phyloP scores from a whole-genome alignment of 2,888 invertebrate genomes.

The Zelleria hepariella region DNA sequence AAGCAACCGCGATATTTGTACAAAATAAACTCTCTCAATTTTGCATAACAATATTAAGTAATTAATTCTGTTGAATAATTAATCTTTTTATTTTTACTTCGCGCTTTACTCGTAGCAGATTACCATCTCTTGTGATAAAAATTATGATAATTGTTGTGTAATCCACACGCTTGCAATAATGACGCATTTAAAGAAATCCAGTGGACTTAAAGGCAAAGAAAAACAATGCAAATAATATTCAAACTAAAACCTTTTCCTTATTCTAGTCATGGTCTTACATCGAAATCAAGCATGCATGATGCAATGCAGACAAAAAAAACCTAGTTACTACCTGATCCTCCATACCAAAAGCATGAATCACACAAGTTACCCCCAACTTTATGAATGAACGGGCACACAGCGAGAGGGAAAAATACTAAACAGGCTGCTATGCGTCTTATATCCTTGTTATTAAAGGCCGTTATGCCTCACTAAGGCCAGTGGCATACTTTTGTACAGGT shows the following conservation, averaged over 20 bases:
- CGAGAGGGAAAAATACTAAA: not conserved
- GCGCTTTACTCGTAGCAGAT: not conserved
- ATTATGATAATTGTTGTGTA: not conserved
- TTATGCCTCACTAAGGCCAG: not conserved
- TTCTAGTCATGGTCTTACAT: not conserved
- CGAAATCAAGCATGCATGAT: not conserved
- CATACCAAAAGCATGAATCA: slow-evolving; percentile 5
- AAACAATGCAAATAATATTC: too few relatives aligned
- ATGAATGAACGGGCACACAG: not conserved
- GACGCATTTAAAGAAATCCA: too few relatives aligned
- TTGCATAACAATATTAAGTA: too few relatives aligned
- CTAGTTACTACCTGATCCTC: not conserved
- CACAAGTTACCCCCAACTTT: slow-evolving; percentile 3
- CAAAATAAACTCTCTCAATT: too few relatives aligned
- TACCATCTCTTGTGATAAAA: not conserved
- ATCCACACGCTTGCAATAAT: too few relatives aligned
- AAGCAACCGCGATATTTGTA: too few relatives aligned
- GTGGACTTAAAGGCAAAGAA: too few relatives aligned
- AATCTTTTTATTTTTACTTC: not conserved
- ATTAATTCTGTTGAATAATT: not conserved
- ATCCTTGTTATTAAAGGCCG: not conserved
- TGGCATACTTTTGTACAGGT: not conserved
- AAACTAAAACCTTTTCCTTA: not conserved
- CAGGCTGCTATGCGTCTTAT: not conserved
- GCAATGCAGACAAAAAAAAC: not conserved